phyloP scores from a whole-genome alignment of 2,888 invertebrate genomes.

The Stratiomys singularior region DNA sequence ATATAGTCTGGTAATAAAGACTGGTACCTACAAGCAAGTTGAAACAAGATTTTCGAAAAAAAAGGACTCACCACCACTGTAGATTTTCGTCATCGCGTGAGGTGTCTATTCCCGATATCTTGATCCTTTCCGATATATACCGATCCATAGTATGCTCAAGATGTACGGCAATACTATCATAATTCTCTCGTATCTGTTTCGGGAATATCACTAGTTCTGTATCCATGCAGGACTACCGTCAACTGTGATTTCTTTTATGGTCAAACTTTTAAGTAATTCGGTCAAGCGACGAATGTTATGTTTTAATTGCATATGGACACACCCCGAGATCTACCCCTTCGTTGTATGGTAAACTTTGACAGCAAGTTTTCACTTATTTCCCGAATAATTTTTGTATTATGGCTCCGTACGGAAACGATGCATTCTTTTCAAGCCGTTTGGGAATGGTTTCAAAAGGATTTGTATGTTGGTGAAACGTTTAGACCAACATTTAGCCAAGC shows the following conservation, averaged over 20 bases:
- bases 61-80: too few species aligned
- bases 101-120: too few species aligned
- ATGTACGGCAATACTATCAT: too few species aligned
- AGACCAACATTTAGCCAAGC: constrained; percentile 4
- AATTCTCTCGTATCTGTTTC: too few species aligned
- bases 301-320: not conserved
- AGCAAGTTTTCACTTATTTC: constrained; percentile 1
- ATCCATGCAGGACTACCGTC: too few species aligned
- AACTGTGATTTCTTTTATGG: constrained; percentile 10
- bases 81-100: too few species aligned
- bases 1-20: too few species aligned
- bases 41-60: too few species aligned
- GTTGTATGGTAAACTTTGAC: not conserved
- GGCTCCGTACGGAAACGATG: not conserved
- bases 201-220: too few species aligned
- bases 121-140: too few species aligned
- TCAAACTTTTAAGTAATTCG: constrained; percentile 20
- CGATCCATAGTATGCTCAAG: too few species aligned
- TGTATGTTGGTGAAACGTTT: not conserved
- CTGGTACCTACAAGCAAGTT: too few species aligned
- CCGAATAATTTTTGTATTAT: not conserved
- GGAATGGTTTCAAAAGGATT: not conserved
- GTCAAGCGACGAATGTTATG: constrained; percentile 6
- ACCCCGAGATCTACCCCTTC: not conserved
- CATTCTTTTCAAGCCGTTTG: not conserved